Base-by-base conservation (phyloP, 2,113 vertebrate genomes). In the Brachyhypopomus gauderio region DNA sequence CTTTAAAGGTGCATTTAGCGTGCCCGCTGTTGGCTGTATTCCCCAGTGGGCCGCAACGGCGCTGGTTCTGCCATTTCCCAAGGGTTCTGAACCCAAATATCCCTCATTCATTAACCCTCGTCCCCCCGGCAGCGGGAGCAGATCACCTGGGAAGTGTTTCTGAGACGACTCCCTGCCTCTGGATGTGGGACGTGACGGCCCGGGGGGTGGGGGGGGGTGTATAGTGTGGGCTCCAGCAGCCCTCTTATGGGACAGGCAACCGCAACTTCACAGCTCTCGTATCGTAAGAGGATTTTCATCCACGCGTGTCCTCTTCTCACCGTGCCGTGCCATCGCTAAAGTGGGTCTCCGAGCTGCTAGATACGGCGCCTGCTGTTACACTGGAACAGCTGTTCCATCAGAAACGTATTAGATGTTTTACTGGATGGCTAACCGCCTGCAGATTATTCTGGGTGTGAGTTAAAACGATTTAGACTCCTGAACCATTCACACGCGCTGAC, bases 361-460 rank as follows among this genome's bases (percentile, higher is more conserved):
- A 56, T 74, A 58, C 62, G 34, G 75, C 75, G 30, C 71, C 58
- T 79, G 58, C 71, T 78, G 70, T 79, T 82, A 75, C 70, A 34
- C 23, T 11, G 12, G 69, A 78, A 67, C 79, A 79, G 63, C 55
- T 85, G 83, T 85, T 85, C 71, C 79, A 85, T 85, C 75, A 70
- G 81, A 85, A 85, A 81, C 74, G 71, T 76, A 81, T 85, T 78
- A 70, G 79, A 72, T 75, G 55, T 81, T 78, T 81, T 72, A 17
- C 71, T 70, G 79, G 77, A 36, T 56, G 62, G 62, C 70, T 81
- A 85, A 85, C 67, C 60, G 41, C 70, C 75, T 62, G 69, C 78
- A 85, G 75, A 78, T 78, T 77, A 59, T 67, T 48, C 20, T 78
- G 75, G 36, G 75, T 52, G 45, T 78, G 56, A 25, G 58, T 55